Evolutionary conservation across 2,888 invertebrate genomes (phyloP).

Genomic region (Eilema depressum): DNA sequence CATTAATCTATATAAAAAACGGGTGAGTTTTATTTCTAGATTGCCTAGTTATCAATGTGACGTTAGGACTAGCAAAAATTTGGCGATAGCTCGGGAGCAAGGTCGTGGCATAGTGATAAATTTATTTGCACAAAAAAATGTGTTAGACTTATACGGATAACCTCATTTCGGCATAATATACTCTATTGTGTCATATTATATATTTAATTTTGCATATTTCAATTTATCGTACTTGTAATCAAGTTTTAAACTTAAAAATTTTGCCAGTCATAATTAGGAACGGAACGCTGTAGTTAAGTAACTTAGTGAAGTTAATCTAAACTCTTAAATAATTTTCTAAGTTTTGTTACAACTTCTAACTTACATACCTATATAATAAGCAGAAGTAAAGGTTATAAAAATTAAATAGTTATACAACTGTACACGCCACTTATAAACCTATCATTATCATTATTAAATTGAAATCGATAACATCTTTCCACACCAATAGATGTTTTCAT

Average conservation of each 20-base stretch:
- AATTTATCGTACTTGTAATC: constrained; percentile 36
- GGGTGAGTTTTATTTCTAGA: constrained; percentile 60
- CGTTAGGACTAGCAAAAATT: constrained; percentile 80
- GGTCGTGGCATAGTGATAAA: constrained; percentile 83
- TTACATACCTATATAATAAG: not conserved
- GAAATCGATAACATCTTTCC: constrained; percentile 17
- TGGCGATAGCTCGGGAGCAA: constrained; percentile 84
- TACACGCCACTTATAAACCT: not conserved
- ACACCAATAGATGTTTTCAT: constrained; percentile 26
- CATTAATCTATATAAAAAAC: constrained; percentile 49
- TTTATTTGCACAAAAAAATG: constrained; percentile 85
- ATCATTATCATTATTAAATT: not conserved
- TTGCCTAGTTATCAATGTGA: constrained; percentile 71
- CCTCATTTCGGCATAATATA: constrained; percentile 81
- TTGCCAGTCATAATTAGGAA: constrained; percentile 23
- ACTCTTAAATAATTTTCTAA: constrained; percentile 3
- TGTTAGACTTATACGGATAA: constrained; percentile 84
- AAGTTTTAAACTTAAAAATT: constrained; percentile 17
- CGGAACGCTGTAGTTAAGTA: constrained; percentile 22
- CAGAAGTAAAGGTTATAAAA: not conserved
- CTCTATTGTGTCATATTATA: constrained; percentile 61
- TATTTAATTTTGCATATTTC: constrained; percentile 46
- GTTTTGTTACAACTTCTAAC: not conserved
- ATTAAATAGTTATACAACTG: not conserved
- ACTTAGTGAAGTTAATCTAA: constrained; percentile 17